Evolutionary conservation across 2,113 vertebrate genomes (phyloP), one percentile per base, ranked within the genome.

Genomic region (Takifugu flavidus): DNA sequence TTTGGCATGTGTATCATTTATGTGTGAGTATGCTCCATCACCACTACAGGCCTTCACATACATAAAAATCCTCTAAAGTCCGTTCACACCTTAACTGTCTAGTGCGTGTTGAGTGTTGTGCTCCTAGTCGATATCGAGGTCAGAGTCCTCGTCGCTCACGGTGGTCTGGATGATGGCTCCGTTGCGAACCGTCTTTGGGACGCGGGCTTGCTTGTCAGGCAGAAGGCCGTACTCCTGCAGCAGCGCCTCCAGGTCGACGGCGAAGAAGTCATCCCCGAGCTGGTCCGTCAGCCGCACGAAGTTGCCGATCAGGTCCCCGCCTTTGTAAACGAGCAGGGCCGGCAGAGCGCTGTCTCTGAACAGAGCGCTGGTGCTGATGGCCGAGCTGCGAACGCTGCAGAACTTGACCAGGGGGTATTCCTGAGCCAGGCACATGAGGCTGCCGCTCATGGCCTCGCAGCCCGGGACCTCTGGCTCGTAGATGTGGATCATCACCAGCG

Each of bases 251-350:
- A 99, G 79, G 60, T 99, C 97, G 7, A 94, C 94, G 1, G 97
- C 97, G 50, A 98, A 99, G 87, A 98, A 99, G 88, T 99, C 97
- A 51, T 97, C 94, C 1, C 97, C 97, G 0, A 99, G 94, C 82
- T 99, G 96, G 88, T 99, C 96, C 0, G 95, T 98, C 83, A 98
- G 89, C 4, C 97, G 91, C 70, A 98, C 93, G n/a, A 99, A 97
- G 62, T 99, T 99, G 10, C 96, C 97, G 0, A 98, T 92, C 79
- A 99, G 88, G 70, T 98, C 95, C 0, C 97, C 96, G 0, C 87
- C 93, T 74, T 96, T 96, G 70, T 99, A 99, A 63, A 98, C 88
- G 13, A 99, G 93, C 74, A 99, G 82, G 0, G 97, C 94, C 0
- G 97, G 97, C 61, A 99, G 90, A 15, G 96, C 97, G 0, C 92